phyloP scores from a whole-genome alignment of 2,113 vertebrate genomes.

The Sinosuthora webbiana region DNA sequence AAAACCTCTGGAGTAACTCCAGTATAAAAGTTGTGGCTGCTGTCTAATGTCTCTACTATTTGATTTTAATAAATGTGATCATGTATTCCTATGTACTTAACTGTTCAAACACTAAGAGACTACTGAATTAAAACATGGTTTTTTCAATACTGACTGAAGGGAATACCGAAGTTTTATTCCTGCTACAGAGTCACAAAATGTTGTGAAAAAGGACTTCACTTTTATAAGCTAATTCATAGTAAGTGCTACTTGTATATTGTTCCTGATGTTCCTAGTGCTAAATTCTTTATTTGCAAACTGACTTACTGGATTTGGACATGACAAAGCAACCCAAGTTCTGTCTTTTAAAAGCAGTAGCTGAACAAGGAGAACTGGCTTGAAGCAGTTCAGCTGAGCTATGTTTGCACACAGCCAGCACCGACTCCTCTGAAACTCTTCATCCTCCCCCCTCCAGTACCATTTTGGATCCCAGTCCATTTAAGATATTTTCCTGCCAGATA shows the following conservation, averaged over 20 bases:
- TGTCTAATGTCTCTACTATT: not conserved
- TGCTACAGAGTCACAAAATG: not conserved
- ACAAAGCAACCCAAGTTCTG: not conserved
- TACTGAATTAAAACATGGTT: slow-evolving; percentile 12
- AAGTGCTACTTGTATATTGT: not conserved
- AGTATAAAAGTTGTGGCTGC: not conserved
- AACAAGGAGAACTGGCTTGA: not conserved
- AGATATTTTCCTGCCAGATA: not conserved
- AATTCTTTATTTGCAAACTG: not conserved
- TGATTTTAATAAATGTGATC: not conserved
- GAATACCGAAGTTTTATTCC: not conserved
- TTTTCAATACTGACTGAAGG: not conserved
- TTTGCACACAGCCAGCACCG: not conserved
- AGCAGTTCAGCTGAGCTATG: not conserved
- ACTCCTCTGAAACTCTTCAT: not conserved
- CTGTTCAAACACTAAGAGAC: not conserved
- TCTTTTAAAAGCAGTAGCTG: not conserved
- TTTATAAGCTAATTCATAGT: not conserved
- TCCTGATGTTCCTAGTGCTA: not conserved
- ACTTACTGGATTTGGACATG: not conserved
- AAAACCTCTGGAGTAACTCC: not conserved
- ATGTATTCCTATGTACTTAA: not conserved
- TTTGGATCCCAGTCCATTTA: not conserved
- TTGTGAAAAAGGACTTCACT: not conserved
- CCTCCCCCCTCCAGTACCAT: fast-evolving